Conservation (phyloP, 2,797 vertebrate genomes). For the Rhabdophis nuchalis region DNA sequence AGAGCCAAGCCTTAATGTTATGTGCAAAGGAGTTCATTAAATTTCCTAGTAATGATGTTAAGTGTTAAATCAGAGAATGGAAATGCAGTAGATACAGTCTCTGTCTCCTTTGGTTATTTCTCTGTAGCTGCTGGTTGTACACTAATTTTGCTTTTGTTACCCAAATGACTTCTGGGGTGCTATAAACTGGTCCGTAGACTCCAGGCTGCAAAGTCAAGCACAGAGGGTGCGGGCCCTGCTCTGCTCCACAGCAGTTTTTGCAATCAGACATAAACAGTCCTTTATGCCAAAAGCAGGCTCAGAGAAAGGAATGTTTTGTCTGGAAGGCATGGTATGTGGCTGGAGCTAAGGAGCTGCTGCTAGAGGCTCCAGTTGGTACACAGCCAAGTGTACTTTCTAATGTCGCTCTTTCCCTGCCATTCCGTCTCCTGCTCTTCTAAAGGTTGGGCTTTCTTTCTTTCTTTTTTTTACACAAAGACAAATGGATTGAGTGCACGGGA, state of each 20-base stretch:
- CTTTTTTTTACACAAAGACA: neutral
- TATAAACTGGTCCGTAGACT: neutral
- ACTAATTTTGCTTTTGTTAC: neutral
- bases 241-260: constrained; percentile 17
- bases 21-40: neutral
- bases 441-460: neutral
- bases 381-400: constrained; percentile 35
- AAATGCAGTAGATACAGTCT: neutral
- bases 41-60: neutral
- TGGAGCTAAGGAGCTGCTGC: constrained; percentile 15
- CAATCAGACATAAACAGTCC: constrained; percentile 26
- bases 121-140: neutral
- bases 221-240: neutral
- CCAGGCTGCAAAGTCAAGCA: neutral
- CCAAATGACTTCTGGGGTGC: neutral
- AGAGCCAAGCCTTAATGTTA: neutral
- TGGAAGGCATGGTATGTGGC: constrained; percentile 41
- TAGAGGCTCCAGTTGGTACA: neutral
- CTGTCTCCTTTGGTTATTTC: constrained; percentile 7
- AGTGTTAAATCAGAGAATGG: neutral
- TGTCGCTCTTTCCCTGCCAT: neutral
- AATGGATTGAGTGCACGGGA: neutral
- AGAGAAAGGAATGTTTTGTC: constrained; percentile 47
- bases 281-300: neutral
- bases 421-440: neutral